Evolutionary conservation across 1,140 invertebrate species (phyloP), one percentile per base, ranked within the genome.

Genomic region (Plectrocnemia conspersa): DNA sequence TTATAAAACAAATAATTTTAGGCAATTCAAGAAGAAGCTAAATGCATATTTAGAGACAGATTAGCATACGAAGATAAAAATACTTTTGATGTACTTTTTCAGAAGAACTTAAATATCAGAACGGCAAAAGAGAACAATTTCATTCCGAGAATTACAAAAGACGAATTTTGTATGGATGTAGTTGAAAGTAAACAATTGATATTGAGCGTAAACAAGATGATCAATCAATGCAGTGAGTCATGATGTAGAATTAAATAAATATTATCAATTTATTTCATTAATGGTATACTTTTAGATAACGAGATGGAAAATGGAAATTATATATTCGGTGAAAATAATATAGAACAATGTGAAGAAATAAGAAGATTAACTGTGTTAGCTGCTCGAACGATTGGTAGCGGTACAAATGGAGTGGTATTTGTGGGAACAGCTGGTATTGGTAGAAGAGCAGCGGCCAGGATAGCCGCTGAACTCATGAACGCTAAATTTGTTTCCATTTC

Each of bases 31-130:
- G 83, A 88, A 64, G 92, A 95, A 78, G 83, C 85, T 3, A 68
- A 78, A 19, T 71, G 84, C 58, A 77, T 92, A 60, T 95, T 95
- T 69, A 76, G 78, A 55, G 89, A 94, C 65, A 79, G 84, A 64
- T 73, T 96, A 18, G 79, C 84, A 2, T 79, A 77, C 24, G 80
- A 88, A 16, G 82, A 91, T 58, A 78, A 77, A 36, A 66, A 70
- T 2, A 78, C 80, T 64, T 90, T 90, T 68, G 81, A 86, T 60
- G 65, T 72, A 4, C 80, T 92, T 54, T 58, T 53, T 2, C 50
- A 63, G 47, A 63, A 61, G 52, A 58, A 64, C 67, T 49, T 73
- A 4, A 67, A 68, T 38, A 38, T 53, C 7, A 48, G 57, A 13
- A 54, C 64, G 1, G 59, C 27, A 2, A 62, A 69, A 5, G 54